These are phyloP conservation scores for Nycticryphes semicollaris DNA, from an alignment of 2,113 vertebrate genomes.

Conservation along the genomic window DNA sequence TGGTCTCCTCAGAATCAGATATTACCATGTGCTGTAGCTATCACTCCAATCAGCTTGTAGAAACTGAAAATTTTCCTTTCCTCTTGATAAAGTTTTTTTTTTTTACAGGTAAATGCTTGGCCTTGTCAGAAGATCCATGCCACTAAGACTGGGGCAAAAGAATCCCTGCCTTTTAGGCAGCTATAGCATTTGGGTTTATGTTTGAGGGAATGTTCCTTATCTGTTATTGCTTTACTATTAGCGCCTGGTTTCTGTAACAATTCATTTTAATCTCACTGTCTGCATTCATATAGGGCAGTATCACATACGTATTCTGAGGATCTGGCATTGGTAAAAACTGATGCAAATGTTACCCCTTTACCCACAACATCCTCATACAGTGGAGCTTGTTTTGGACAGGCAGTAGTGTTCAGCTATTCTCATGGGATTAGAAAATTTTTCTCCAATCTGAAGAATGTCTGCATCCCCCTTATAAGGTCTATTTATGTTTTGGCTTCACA, in stretches of 20 bases:
- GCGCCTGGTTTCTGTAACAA: not conserved
- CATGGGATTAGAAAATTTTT: not conserved
- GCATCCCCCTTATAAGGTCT: not conserved
- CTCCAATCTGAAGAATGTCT: not conserved
- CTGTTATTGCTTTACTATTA: not conserved
- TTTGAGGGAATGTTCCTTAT: not conserved
- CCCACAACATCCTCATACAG: not conserved
- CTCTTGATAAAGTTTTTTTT: not conserved
- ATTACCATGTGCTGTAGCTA: not conserved
- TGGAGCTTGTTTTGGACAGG: not conserved
- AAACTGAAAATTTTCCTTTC: not conserved
- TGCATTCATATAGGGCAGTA: not conserved
- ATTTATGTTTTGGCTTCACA: not conserved
- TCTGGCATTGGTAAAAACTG: not conserved
- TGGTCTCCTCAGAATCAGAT: not conserved
- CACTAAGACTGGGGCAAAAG: not conserved
- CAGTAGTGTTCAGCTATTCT: not conserved
- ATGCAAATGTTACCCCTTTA: not conserved
- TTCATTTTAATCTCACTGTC: not conserved
- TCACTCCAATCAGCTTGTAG: not conserved
- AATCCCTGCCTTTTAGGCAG: not conserved
- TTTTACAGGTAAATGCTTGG: not conserved
- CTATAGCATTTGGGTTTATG: not conserved
- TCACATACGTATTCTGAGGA: not conserved
- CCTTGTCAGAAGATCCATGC: not conserved